Evolutionary conservation across 2,888 invertebrate species (phyloP).

Genomic region (Athalia cordata): DNA sequence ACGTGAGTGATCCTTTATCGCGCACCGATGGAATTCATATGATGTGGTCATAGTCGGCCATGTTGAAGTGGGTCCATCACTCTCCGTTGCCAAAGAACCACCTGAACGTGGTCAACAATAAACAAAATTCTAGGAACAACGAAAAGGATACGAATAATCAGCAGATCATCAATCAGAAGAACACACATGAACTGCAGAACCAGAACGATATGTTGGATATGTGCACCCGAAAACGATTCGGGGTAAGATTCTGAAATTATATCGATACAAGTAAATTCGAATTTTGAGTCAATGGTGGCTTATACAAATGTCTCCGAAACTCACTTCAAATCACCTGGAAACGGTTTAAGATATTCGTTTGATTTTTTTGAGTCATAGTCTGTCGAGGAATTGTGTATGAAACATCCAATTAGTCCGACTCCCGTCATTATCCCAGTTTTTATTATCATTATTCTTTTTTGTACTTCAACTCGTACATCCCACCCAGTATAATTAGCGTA

Average conservation of each 20-base stretch:
- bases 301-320: not conserved
- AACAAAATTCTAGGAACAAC: constrained; percentile 40
- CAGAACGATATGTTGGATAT: constrained; percentile 57
- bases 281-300: no score
- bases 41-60: constrained; percentile 58
- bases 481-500: no score
- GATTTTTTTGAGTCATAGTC: no score
- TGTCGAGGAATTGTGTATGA: no score
- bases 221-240: constrained; percentile 57
- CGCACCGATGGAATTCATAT: constrained; percentile 44
- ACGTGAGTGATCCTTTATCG: constrained; percentile 30
- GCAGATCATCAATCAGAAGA: constrained; percentile 31
- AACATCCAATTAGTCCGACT: no score
- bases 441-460: no score
- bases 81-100: constrained; percentile 64
- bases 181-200: constrained; percentile 45
- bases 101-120: constrained; percentile 50
- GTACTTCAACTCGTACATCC: no score
- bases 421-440: no score
- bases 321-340: not conserved
- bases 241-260: constrained; percentile 56
- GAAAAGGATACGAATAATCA: constrained; percentile 40
- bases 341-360: no score
- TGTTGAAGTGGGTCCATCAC: constrained; percentile 71
- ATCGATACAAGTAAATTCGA: no score